Evolutionary conservation across 30 jellyfish, hydroid and myxozoan species (phyloP).

Genomic region (Calvadosia cruxmelitensis): DNA sequence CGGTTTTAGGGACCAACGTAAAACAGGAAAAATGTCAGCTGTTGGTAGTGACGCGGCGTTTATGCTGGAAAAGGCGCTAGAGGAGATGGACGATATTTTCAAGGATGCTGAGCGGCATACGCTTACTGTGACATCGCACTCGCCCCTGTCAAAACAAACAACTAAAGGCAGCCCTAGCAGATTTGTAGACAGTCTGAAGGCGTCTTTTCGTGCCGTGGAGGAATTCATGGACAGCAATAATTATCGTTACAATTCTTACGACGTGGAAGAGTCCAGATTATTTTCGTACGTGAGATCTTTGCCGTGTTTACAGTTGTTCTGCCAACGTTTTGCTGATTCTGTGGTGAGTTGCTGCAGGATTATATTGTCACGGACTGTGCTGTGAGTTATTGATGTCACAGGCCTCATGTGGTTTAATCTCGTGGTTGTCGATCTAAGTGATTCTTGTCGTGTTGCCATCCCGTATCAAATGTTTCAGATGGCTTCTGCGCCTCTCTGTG

Average conservation of each 20-base stretch:
- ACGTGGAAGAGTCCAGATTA: conserved; percentile 25
- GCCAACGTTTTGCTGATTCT: conserved; percentile 32
- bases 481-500: too few relatives aligned
- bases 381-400: too few relatives aligned
- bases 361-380: too few relatives aligned
- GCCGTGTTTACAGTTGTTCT: conserved; percentile 41
- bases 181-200: not conserved
- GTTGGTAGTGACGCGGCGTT: conserved; percentile 96
- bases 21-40: conserved; percentile 77
- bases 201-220: not conserved
- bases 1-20: too few relatives aligned
- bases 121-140: not conserved
- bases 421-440: too few relatives aligned
- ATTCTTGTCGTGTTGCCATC: too few relatives aligned
- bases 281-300: conserved; percentile 30
- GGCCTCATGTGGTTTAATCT: too few relatives aligned
- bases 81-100: conserved; percentile 94
- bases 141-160: not conserved
- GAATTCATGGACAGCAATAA: not conserved
- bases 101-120: conserved; percentile 37
- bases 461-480: too few relatives aligned
- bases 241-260: not conserved
- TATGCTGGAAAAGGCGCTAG: conserved; percentile 93
- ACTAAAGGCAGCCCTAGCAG: not conserved
- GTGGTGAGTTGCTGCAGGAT: too few relatives aligned